A percentile compares a stretch with the other conserved stretches of the same genome.
Conservation (phyloP, 2,113 vertebrate genomes). For the Neolamprologus toae region DNA sequence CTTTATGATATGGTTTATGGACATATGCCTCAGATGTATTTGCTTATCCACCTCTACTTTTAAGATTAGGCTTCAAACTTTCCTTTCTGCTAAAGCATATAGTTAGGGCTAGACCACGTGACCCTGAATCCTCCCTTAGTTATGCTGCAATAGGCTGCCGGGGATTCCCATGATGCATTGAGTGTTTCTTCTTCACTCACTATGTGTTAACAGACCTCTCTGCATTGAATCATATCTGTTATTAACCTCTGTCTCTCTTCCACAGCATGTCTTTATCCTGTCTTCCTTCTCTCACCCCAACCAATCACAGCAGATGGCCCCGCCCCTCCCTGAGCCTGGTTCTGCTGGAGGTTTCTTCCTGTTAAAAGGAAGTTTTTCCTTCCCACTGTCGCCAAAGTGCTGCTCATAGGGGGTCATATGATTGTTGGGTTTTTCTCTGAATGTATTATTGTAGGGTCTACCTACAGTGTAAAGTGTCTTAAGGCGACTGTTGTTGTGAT, state of each 20-base stretch:
- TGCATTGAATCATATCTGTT: fast-evolving
- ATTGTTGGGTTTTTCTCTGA: not conserved
- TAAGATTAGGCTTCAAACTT: too few relatives aligned
- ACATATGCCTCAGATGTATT: too few relatives aligned
- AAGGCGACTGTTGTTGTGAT: fast-evolving
- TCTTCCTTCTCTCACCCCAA: not conserved
- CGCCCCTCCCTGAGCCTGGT: not conserved
- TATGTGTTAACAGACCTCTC: fast-evolving
- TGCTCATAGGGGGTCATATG: fast-evolving
- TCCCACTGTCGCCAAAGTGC: not conserved
- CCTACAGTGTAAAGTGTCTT: not conserved
- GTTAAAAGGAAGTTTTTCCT: not conserved
- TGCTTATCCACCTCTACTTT: too few relatives aligned
- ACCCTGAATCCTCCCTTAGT: too few relatives aligned
- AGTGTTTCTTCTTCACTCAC: fast-evolving
- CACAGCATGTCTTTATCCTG: not conserved
- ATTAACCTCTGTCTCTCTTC: not conserved
- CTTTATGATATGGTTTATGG: too few relatives aligned
- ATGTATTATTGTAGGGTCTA: not conserved
- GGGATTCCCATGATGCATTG: fast-evolving
- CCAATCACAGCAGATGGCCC: fast-evolving
- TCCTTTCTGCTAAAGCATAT: too few relatives aligned
- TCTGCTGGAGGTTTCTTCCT: not conserved
- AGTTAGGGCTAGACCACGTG: too few relatives aligned
- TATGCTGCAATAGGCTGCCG: too few relatives aligned